Evolutionary conservation across 1,140 invertebrate species (phyloP), one percentile per base, ranked within the genome.

Genomic region (Himalopsyche phryganea): DNA sequence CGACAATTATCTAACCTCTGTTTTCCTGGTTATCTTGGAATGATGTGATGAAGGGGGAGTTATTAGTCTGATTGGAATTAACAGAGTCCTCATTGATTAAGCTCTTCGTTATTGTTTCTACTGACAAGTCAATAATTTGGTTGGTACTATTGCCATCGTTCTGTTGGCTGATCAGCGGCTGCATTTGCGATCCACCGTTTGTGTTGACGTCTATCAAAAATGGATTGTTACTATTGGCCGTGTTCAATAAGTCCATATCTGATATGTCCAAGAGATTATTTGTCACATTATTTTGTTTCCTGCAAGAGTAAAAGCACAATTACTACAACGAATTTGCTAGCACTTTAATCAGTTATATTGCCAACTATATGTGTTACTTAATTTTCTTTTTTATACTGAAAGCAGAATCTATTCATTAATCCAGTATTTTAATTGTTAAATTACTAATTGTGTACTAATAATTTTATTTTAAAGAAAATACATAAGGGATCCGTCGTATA

Each of bases 231-330:
- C 76, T 77, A 61, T 74, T 76, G 69, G 75, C 80, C 76, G 81
- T 81, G 73, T 79, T 82, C 66, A 83, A 71, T 65, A 77, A 74
- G 65, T 83, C 81, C 72, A 80, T 76, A 63, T 79, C 76, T 67
- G 75, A 75, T 65, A 80, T 69, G 68, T 79, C 77, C 72, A 79
- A 74, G 61, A 78, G 71, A 71, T 76, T 78, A 72, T 78, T 78
- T 65, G 75, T 77, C 67, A 76, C 75, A 74, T 78, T 78, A 71
- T 80, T 78, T 69, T 78, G 75, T 62, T 74, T 79, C 68, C 75
- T 79, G 75, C 61, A 77, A 67, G 7, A 17, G 20, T 55, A 58
- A 49, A 57, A 48, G 76, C 50, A 17, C 10, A 50, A n/a, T n/a
- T n/a, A n/a, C n/a, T n/a, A n/a, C n/a, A n/a, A n/a, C n/a, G n/a